Percentiles rank a stretch among this genome's conserved stretches.
These are phyloP conservation scores for Macrosoma leucophasiata DNA, from an alignment of 2,888 invertebrate genomes.

Conservation along the genomic window DNA sequence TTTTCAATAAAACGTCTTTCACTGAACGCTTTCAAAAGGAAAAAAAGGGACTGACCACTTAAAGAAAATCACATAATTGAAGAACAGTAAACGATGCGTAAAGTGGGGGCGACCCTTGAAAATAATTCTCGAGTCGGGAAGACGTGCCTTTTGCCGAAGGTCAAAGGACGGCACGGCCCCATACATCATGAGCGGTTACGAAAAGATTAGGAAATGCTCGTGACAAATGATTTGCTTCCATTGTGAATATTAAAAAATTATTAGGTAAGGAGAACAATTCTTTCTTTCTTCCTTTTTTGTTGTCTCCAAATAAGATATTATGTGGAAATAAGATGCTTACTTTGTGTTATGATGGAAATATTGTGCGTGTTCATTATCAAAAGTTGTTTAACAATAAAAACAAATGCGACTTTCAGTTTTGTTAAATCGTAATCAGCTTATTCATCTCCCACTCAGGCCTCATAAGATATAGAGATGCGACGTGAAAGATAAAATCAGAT, in stretches of 20 bases:
- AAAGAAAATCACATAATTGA: conserved; percentile 74
- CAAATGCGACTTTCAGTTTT: too few species aligned
- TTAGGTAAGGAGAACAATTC: background rate
- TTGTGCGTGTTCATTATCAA: too few species aligned
- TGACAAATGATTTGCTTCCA: conserved; percentile 26
- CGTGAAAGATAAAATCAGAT: too few species aligned
- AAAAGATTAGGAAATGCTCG: conserved; percentile 38
- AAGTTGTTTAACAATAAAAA: too few species aligned
- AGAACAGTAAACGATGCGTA: conserved; percentile 71
- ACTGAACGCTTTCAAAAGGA: conserved; percentile 34
- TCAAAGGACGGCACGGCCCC: conserved; percentile 45
- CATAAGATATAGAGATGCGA: too few species aligned
- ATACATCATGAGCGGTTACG: conserved; percentile 58
- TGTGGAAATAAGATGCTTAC: too few species aligned
- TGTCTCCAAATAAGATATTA: too few species aligned
- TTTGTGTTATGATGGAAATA: too few species aligned
- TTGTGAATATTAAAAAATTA: background rate
- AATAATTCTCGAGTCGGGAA: conserved; percentile 42
- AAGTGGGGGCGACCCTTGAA: conserved; percentile 55
- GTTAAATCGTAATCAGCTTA: too few species aligned
- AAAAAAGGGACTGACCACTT: conserved; percentile 63
- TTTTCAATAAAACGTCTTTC: conserved; percentile 44
- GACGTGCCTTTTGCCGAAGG: conserved; percentile 55
- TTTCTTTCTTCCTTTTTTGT: too few species aligned
- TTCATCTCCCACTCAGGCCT: too few species aligned